Evolutionary conservation across 2,888 invertebrate species (phyloP).

Genomic region (Pharmacophagus antenor): DNA sequence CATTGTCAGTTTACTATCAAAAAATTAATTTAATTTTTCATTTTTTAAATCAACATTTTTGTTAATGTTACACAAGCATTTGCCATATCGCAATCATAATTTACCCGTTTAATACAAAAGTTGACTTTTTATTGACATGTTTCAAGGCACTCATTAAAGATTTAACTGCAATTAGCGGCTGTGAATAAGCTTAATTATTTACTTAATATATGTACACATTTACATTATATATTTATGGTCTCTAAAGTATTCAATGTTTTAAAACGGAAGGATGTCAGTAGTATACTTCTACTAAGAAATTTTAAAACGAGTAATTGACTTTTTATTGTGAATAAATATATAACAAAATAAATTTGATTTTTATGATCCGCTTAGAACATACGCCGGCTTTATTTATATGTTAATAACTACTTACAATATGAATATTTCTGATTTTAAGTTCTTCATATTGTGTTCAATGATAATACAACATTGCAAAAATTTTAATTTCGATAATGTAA

Average conservation of each 20-base stretch:
- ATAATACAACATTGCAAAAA: background rate
- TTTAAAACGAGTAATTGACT: too few relatives aligned
- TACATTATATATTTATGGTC: background rate
- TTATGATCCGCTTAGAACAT: too few relatives aligned
- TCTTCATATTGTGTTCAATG: too few relatives aligned
- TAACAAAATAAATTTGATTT: too few relatives aligned
- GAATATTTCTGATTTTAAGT: too few relatives aligned
- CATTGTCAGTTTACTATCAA: background rate
- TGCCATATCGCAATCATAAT: background rate
- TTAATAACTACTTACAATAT: too few relatives aligned
- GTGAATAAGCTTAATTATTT: background rate
- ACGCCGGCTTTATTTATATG: too few relatives aligned
- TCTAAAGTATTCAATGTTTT: background rate
- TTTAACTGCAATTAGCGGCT: background rate
- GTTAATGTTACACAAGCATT: background rate
- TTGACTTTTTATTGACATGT: constrained; percentile 7
- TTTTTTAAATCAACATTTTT: background rate
- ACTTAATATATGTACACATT: background rate
- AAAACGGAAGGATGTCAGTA: background rate
- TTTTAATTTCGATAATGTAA: background rate
- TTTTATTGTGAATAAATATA: too few relatives aligned
- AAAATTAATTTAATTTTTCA: too few relatives aligned
- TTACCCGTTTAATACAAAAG: background rate
- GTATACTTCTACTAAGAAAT: background rate
- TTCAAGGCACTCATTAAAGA: constrained; percentile 3